Conservation (phyloP, 2,888 invertebrate genomes). For the Drosophila koepferae region DNA sequence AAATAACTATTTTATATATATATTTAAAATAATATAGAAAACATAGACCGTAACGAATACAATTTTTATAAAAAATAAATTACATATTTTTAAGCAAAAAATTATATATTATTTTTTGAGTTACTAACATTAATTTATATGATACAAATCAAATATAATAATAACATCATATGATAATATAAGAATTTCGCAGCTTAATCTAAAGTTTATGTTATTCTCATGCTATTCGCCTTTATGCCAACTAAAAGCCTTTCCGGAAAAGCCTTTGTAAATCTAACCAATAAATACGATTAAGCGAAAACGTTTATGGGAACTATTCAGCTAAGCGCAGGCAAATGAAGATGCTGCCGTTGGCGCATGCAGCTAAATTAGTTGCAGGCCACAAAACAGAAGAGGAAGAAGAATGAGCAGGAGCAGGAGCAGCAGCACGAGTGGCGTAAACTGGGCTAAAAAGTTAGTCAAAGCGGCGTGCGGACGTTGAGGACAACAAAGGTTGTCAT, state of each 20-base stretch:
- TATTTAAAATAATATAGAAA: no score
- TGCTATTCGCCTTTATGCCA: neutral
- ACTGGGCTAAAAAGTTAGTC: slow-evolving; percentile 44
- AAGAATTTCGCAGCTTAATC: no score
- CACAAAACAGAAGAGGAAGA: slow-evolving; percentile 48
- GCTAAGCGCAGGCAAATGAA: slow-evolving; percentile 56
- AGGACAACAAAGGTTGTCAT: slow-evolving; percentile 71
- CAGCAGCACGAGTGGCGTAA: neutral
- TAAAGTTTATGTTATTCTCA: no score
- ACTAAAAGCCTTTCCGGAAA: neutral
- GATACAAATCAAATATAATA: no score
- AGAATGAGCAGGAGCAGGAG: no score
- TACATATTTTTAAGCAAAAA: no score
- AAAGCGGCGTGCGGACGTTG: slow-evolving; percentile 36
- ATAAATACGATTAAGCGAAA: neutral
- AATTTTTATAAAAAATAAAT: no score
- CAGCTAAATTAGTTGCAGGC: slow-evolving; percentile 74
- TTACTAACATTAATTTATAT: no score
- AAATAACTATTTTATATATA: no score
- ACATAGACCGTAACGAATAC: no score
- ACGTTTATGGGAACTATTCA: slow-evolving; percentile 27
- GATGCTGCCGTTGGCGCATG: slow-evolving; percentile 56
- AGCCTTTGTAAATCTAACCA: neutral
- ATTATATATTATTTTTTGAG: no score
- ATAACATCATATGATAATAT: no score